phyloP scores from a whole-genome alignment of 1,140 invertebrate species.

The Anastrepha ludens region DNA sequence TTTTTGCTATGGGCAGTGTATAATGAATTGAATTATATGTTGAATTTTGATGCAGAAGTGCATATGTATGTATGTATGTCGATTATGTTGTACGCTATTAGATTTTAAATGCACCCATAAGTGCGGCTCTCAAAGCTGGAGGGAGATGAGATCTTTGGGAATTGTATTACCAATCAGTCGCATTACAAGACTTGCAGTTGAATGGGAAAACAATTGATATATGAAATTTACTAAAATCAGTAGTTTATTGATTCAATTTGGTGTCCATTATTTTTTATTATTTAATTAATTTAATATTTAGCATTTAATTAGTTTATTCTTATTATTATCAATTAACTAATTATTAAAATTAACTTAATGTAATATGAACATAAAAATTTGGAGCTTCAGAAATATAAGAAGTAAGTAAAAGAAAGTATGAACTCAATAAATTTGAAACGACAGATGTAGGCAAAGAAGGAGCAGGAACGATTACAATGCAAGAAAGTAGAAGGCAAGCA shows the following conservation, averaged over 20 bases:
- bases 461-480: too few species aligned
- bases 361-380: too few species aligned
- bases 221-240: not conserved
- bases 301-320: too few species aligned
- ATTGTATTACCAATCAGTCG: not conserved
- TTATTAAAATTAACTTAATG: too few species aligned
- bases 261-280: not conserved
- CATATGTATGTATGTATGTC: not conserved
- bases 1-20: not conserved
- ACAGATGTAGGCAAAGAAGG: too few species aligned
- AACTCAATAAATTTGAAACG: too few species aligned
- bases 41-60: not conserved
- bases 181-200: not conserved
- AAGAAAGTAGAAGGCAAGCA: too few species aligned
- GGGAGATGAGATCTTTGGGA: not conserved
- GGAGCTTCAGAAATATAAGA: too few species aligned
- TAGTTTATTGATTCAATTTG: not conserved
- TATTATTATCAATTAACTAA: too few species aligned
- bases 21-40: too few species aligned
- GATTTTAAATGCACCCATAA: conserved; percentile 12
- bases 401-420: too few species aligned
- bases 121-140: not conserved
- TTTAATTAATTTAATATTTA: not conserved
- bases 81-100: not conserved
- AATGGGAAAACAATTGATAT: not conserved